Percentiles rank a stretch among this genome's conserved stretches.
phyloP scores from a whole-genome alignment of 2,888 invertebrate species.

The Eurois occulta region DNA sequence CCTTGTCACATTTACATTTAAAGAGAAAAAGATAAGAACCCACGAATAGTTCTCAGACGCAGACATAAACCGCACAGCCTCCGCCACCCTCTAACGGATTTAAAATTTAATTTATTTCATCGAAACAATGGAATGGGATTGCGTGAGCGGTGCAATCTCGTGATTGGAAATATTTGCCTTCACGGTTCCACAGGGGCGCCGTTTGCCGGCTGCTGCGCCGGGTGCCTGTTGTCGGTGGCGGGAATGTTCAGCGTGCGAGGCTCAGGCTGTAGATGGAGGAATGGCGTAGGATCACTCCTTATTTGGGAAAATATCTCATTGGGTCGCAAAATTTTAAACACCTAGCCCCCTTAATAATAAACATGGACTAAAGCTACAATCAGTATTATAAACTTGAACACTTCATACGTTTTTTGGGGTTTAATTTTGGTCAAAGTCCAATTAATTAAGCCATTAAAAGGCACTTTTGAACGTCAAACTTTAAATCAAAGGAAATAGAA shows the following conservation, averaged over 20 bases:
- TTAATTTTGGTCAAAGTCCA: background rate
- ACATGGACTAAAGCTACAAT: background rate
- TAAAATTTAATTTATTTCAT: constrained; percentile 61
- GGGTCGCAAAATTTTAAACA: background rate
- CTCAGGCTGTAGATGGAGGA: background rate
- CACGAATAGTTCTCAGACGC: background rate
- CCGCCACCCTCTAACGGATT: constrained; percentile 23
- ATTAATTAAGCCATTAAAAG: background rate
- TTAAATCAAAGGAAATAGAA: background rate
- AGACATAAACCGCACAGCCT: background rate
- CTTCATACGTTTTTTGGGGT: background rate
- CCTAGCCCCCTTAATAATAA: background rate
- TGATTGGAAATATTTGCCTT: constrained; percentile 66
- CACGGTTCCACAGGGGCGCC: constrained; percentile 27
- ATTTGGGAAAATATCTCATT: background rate
- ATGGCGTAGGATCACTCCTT: constrained; percentile 3
- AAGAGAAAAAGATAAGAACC: background rate
- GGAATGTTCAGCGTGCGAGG: constrained; percentile 7
- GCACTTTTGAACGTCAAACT: background rate
- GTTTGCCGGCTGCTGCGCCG: background rate
- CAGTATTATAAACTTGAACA: background rate
- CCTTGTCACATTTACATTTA: background rate
- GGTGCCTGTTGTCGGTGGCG: background rate
- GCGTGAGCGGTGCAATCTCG: constrained; percentile 55
- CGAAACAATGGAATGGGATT: constrained; percentile 46